These are phyloP conservation scores for Podilymbus podiceps DNA, from an alignment of 2,113 vertebrate genomes.

Conservation along the genomic window DNA sequence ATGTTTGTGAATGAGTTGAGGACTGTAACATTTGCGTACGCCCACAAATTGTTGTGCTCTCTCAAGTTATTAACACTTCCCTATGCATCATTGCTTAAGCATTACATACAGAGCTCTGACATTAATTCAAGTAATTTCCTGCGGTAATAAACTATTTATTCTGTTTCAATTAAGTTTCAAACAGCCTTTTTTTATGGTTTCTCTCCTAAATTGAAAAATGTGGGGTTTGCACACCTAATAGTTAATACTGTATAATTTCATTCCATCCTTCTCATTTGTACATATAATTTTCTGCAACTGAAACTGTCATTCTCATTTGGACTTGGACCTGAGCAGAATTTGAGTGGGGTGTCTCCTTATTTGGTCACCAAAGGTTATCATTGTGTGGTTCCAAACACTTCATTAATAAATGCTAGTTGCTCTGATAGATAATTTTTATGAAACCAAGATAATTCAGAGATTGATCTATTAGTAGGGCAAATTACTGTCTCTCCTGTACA, in stretches of 20 bases:
- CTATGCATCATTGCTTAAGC: not conserved
- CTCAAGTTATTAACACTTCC: not conserved
- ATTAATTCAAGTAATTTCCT: not conserved
- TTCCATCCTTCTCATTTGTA: not conserved
- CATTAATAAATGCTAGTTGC: not conserved
- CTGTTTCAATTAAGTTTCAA: not conserved
- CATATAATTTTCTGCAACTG: not conserved
- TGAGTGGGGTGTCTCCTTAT: not conserved
- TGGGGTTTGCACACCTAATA: rapidly evolving
- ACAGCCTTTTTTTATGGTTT: not conserved
- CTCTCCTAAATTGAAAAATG: not conserved
- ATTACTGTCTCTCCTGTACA: not conserved
- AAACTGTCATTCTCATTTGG: not conserved
- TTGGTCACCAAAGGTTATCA: not conserved
- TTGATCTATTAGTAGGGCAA: not conserved
- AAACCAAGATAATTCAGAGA: not conserved
- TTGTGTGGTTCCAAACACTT: not conserved
- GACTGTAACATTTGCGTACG: not conserved
- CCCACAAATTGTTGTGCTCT: not conserved
- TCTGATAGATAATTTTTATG: not conserved
- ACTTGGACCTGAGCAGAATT: not conserved
- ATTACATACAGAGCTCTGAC: not conserved
- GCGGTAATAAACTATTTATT: not conserved
- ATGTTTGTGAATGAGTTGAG: not conserved
- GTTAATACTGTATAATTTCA: not conserved